A percentile compares a stretch with the other conserved stretches of the same genome.
Conservation (phyloP, 2,113 vertebrate genomes). For the Ictalurus furcatus region DNA sequence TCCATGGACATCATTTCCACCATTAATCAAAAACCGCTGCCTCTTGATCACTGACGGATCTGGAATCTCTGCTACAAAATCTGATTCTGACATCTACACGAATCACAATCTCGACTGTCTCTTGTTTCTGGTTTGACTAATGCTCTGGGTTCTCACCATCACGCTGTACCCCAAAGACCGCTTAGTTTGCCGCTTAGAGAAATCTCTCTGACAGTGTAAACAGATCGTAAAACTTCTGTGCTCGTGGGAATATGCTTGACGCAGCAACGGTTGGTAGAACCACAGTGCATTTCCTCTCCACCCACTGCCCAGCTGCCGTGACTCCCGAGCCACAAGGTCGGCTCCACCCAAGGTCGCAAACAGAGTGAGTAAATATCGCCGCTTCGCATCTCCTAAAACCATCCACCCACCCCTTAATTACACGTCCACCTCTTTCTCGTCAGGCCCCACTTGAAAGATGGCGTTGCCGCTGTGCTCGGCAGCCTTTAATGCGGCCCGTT, state of each 20-base stretch:
- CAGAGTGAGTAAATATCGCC: conserved; percentile 50
- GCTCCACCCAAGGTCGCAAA: conserved; percentile 52
- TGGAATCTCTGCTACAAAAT: not conserved
- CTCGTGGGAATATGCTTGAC: not conserved
- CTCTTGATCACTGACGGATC: not conserved
- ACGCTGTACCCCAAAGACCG: not conserved
- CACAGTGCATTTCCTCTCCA: conserved; percentile 42
- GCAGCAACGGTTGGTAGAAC: conserved; percentile 18
- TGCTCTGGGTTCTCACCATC: not conserved
- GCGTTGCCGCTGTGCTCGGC: conserved; percentile 29
- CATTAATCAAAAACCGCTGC: not conserved
- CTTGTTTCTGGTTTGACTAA: not conserved
- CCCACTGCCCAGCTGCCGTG: conserved; percentile 39
- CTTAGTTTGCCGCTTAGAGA: not conserved
- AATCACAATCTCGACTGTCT: not conserved
- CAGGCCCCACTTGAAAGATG: conserved; percentile 49
- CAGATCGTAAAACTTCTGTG: not conserved
- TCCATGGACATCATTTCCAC: not conserved
- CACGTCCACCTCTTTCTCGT: conserved; percentile 53
- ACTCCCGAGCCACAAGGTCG: conserved; percentile 40
- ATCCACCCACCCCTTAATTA: conserved; percentile 54
- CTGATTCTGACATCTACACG: not conserved
- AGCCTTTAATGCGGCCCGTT: conserved; percentile 47
- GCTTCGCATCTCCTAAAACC: conserved; percentile 48
- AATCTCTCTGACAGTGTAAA: not conserved